A percentile compares a stretch with the other conserved stretches of the same genome.
These are phyloP conservation scores for Hyles euphorbiae DNA, from an alignment of 1,140 invertebrate genomes.

Conservation along the genomic window DNA sequence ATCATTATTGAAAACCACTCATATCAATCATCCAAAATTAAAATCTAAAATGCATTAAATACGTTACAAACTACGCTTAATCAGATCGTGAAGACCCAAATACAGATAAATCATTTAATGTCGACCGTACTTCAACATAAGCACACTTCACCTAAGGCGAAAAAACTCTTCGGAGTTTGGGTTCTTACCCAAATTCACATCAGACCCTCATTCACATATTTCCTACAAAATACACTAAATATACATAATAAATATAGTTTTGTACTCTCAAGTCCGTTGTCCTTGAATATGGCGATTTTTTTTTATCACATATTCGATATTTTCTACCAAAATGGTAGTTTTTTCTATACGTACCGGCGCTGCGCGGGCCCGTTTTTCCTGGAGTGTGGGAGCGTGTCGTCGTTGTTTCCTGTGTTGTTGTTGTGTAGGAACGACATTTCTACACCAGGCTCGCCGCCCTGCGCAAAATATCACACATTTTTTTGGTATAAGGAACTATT, in stretches of 20 bases:
- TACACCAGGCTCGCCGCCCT: constrained; percentile 56
- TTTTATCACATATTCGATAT: constrained; percentile 44
- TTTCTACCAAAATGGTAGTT: constrained; percentile 35
- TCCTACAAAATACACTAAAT: constrained; percentile 15
- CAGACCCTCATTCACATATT: too few species aligned
- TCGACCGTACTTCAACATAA: too few species aligned
- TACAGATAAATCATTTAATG: too few species aligned
- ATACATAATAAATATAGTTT: constrained; percentile 53
- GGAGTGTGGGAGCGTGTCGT: constrained; percentile 53
- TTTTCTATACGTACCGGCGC: constrained; percentile 56
- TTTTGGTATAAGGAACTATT: constrained; percentile 6
- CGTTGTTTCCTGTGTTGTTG: constrained; percentile 57
- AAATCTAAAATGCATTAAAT: too few species aligned
- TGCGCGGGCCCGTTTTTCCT: constrained; percentile 54
- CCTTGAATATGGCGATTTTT: constrained; percentile 37
- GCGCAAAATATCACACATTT: constrained; percentile 6
- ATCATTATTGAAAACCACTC: too few species aligned
- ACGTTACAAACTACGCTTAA: too few species aligned
- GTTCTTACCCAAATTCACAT: too few species aligned
- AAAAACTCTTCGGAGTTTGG: too few species aligned
- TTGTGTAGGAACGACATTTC: constrained; percentile 70
- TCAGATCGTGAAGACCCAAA: too few species aligned
- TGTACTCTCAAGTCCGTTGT: constrained; percentile 55
- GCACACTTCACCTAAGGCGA: too few species aligned
- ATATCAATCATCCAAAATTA: too few species aligned